A percentile compares a stretch with the other conserved stretches of the same genome.
Evolutionary conservation across 2,888 invertebrate genomes (phyloP).

Genomic region (Trisateles emortualis): DNA sequence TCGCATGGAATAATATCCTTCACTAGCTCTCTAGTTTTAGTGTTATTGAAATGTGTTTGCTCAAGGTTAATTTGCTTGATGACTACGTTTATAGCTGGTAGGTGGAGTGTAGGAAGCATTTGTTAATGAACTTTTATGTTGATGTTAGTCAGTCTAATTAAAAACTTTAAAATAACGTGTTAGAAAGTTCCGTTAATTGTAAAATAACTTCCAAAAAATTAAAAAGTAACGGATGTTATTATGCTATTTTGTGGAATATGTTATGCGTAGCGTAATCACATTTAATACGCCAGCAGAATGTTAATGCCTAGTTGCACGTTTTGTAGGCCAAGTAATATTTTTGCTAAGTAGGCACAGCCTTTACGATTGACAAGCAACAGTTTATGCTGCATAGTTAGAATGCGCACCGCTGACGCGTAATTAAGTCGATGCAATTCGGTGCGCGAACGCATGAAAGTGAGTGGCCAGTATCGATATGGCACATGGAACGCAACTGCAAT

Average conservation of each 20-base stretch:
- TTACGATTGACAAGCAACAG: conserved; percentile 30
- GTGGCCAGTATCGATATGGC: conserved; percentile 75
- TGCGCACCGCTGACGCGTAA: conserved; percentile 55
- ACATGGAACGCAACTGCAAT: conserved; percentile 62
- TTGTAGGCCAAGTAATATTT: conserved; percentile 5
- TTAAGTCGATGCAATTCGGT: conserved; percentile 71
- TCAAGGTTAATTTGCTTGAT: conserved; percentile 22
- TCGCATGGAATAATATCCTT: conserved; percentile 36
- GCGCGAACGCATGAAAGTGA: conserved; percentile 77
- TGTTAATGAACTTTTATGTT: conserved; percentile 13
- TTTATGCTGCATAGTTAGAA: conserved; percentile 40
- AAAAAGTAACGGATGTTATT: neutral
- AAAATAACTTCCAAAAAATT: neutral
- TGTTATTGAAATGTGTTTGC: conserved; percentile 35
- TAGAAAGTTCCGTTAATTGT: neutral
- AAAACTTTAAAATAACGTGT: conserved; percentile 21
- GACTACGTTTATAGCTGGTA: conserved; percentile 7
- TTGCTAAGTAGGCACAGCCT: conserved; percentile 16
- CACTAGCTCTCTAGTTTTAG: conserved; percentile 26
- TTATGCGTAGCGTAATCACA: neutral
- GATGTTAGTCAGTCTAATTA: conserved; percentile 13
- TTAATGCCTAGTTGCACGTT: neutral
- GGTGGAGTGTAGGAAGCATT: conserved; percentile 12
- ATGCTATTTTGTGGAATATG: neutral
- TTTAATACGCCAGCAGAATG: neutral